Conservation (phyloP, 2,888 invertebrate genomes). For the Orthosia cruda region DNA sequence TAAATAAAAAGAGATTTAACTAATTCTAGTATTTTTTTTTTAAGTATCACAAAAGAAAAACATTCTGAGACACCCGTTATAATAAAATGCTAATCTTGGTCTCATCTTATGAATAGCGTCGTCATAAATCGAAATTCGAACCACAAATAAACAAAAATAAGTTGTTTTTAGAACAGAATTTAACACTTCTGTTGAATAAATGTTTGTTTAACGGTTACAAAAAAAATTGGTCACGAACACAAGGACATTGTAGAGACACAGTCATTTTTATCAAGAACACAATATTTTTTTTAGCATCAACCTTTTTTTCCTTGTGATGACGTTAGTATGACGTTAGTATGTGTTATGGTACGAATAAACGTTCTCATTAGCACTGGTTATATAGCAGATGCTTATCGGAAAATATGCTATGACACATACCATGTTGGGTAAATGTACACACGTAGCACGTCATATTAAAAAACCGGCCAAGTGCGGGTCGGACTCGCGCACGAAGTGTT, state of each 20-base stretch:
- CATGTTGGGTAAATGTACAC: background rate
- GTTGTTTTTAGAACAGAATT: conserved; percentile 10
- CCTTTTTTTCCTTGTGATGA: background rate
- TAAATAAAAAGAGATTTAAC: no score
- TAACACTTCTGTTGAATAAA: conserved; percentile 14
- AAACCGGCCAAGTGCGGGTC: no score
- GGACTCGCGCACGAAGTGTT: no score
- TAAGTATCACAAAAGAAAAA: no score
- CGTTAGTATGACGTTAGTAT: background rate
- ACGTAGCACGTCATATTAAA: background rate
- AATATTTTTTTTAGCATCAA: background rate
- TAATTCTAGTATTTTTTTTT: no score
- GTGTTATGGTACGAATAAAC: conserved; percentile 14
- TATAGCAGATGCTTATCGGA: conserved; percentile 3
- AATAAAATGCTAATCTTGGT: background rate
- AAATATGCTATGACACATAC: conserved; percentile 11
- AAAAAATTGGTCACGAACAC: conserved; percentile 11
- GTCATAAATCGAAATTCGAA: background rate
- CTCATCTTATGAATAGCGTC: background rate
- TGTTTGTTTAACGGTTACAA: conserved; percentile 28
- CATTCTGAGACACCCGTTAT: no score
- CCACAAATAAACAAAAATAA: background rate
- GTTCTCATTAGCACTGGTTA: background rate
- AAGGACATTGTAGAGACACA: background rate
- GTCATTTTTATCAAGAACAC: background rate